Evolutionary conservation across 1,140 invertebrate species (phyloP).

Genomic region (Magallana ariakensis): DNA sequence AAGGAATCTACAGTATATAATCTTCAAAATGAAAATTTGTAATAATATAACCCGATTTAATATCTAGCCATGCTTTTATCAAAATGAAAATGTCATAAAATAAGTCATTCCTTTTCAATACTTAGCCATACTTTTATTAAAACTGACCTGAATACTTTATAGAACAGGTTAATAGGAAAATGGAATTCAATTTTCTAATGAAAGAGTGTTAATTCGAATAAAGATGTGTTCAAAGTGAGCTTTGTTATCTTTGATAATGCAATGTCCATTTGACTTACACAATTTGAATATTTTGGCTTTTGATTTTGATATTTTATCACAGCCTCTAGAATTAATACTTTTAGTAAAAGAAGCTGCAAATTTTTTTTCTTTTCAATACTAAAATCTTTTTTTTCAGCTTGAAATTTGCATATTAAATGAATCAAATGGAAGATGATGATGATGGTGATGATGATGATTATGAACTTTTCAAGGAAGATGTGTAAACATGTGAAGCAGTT

Average conservation of each 20-base stretch:
- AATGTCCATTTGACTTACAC: too few species aligned
- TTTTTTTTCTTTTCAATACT: neutral
- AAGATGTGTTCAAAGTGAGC: too few species aligned
- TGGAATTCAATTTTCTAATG: too few species aligned
- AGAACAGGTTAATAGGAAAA: too few species aligned
- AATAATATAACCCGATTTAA: conserved; percentile 59
- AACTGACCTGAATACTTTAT: too few species aligned
- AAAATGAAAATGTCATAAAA: neutral
- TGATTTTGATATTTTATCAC: too few species aligned
- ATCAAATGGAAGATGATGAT: conserved; percentile 58
- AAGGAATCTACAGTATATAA: neutral
- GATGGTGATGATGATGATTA: neutral
- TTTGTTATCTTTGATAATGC: too few species aligned
- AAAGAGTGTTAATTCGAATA: too few species aligned
- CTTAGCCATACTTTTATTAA: too few species aligned
- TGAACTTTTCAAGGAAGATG: neutral
- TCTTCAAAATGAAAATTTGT: conserved; percentile 49
- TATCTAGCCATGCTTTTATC: neutral
- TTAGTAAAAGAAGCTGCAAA: neutral
- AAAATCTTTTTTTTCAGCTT: conserved; percentile 60
- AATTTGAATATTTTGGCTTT: too few species aligned
- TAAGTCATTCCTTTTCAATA: neutral
- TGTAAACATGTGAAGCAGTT: neutral
- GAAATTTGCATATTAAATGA: conserved; percentile 74
- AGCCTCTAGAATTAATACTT: too few species aligned